Evolutionary conservation across 2,888 invertebrate genomes (phyloP).

Genomic region (Drosophila borborema): DNA sequence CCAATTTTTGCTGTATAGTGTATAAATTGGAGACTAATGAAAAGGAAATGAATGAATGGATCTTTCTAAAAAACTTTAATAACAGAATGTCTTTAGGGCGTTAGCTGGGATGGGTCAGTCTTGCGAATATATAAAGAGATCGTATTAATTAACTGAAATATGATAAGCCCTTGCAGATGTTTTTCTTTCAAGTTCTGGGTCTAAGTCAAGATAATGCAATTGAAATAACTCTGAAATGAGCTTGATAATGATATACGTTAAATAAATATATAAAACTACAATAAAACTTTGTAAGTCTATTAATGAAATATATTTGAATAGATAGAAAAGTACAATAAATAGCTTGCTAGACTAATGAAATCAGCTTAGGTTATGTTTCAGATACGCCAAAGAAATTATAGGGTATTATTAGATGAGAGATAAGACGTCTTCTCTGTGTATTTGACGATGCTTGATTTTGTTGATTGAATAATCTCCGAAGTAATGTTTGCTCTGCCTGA

Average conservation of each 20-base stretch:
- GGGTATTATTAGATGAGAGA: background rate
- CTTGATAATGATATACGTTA: too few species aligned
- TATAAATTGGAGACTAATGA: background rate
- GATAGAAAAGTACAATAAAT: background rate
- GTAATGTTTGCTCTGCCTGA: background rate
- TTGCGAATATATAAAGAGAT: background rate
- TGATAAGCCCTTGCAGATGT: background rate
- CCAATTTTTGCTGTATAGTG: background rate
- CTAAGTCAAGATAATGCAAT: background rate
- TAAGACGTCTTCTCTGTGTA: background rate
- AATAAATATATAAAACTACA: background rate
- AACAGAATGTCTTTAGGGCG: background rate
- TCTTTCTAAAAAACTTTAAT: background rate
- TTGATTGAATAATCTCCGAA: background rate
- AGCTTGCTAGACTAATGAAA: background rate
- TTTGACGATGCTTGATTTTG: too few species aligned
- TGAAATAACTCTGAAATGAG: background rate
- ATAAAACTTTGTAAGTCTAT: background rate
- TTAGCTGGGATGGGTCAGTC: too few species aligned
- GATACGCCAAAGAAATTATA: background rate
- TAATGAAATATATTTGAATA: background rate
- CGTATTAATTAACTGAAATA: background rate
- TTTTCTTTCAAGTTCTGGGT: background rate
- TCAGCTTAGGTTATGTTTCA: background rate
- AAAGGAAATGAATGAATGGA: background rate